A percentile compares a stretch with the other conserved stretches of the same genome.
Evolutionary conservation across 2,888 invertebrate genomes (phyloP).

Genomic region (Falcaria lacertinaria): DNA sequence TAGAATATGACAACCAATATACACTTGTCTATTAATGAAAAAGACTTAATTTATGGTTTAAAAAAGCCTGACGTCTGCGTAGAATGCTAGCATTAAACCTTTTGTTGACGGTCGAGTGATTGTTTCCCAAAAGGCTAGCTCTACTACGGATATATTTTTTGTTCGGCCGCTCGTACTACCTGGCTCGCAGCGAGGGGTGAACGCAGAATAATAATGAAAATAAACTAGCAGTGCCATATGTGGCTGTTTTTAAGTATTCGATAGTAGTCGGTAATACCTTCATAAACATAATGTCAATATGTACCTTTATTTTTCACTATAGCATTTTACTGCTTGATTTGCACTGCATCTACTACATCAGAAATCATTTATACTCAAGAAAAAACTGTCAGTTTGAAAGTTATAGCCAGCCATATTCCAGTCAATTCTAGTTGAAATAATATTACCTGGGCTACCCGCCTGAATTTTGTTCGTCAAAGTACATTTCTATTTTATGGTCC

Average conservation of each 20-base stretch:
- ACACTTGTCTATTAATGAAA: no score
- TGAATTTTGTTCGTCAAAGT: constrained; percentile 41
- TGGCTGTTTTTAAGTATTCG: constrained; percentile 30
- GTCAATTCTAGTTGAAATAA: neutral
- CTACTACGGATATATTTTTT: constrained; percentile 26
- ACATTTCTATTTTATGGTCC: constrained; percentile 67
- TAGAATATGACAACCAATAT: no score
- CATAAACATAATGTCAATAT: no score
- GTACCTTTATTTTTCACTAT: no score
- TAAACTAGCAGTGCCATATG: constrained; percentile 43
- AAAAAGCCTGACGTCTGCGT: neutral
- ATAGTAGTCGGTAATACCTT: no score
- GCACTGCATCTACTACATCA: no score
- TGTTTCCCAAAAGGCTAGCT: constrained; percentile 8
- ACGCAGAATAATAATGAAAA: constrained; percentile 30
- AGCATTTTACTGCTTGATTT: no score
- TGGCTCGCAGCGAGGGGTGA: constrained; percentile 50
- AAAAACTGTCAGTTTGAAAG: no score
- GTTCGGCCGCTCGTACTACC: constrained; percentile 31
- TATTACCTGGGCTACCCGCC: constrained; percentile 13
- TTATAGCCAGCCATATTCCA: neutral
- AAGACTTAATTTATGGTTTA: neutral
- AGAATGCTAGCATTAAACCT: neutral
- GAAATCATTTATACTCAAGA: no score
- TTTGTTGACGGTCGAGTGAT: neutral